Conservation (phyloP, 2,888 invertebrate genomes). For the Ceraclea dissimilis region DNA sequence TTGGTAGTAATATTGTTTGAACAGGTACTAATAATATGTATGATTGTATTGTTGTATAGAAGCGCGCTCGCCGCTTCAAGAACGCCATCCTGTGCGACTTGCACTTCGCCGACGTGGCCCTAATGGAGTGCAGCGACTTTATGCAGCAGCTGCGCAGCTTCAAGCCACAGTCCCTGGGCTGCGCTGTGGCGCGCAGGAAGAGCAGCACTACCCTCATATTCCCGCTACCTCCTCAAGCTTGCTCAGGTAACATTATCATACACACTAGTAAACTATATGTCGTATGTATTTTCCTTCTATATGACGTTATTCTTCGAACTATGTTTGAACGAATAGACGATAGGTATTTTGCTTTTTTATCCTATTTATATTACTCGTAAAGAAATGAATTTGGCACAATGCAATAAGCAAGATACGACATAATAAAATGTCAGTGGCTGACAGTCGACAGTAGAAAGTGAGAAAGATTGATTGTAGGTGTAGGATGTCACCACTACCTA, state of each 20-base stretch:
- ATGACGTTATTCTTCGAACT: too few species aligned
- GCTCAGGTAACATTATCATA: slow-evolving; percentile 77
- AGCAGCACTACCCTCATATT: slow-evolving; percentile 91
- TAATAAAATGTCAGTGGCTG: too few species aligned
- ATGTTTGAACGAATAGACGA: too few species aligned
- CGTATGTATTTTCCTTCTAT: neutral
- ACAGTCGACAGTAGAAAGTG: too few species aligned
- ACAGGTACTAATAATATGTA: neutral
- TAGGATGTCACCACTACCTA: too few species aligned
- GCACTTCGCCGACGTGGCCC: slow-evolving; percentile 93
- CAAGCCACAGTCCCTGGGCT: slow-evolving; percentile 92
- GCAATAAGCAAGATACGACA: too few species aligned
- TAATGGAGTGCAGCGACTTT: slow-evolving; percentile 96
- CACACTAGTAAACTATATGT: too few species aligned
- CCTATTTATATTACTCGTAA: too few species aligned
- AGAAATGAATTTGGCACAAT: too few species aligned
- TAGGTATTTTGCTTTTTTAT: too few species aligned
- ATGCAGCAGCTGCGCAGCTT: slow-evolving; percentile 95
- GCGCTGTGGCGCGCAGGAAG: slow-evolving; percentile 88
- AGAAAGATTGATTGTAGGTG: too few species aligned
- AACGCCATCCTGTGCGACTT: slow-evolving; percentile 94
- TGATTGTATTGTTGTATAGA: slow-evolving; percentile 36
- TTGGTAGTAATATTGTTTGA: too few species aligned
- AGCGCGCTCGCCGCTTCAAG: slow-evolving; percentile 60
- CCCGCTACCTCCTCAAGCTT: slow-evolving; percentile 88